Base-by-base conservation (phyloP, 2,113 vertebrate genomes). In the Poecilia latipinna region DNA sequence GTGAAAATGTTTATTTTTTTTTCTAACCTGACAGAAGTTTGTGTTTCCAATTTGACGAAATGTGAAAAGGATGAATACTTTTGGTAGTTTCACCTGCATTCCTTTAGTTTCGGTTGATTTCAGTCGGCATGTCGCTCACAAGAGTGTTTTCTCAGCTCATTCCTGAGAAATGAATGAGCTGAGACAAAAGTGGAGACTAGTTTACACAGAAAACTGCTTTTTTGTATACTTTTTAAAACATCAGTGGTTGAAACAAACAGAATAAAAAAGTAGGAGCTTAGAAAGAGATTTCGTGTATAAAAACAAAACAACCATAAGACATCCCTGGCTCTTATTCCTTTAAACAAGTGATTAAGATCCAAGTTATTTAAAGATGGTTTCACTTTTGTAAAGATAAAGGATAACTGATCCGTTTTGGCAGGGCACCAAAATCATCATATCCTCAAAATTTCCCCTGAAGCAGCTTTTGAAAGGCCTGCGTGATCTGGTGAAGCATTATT, bases 131-230 rank as follows among this genome's bases (percentile, higher is more conserved):
- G 68, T 66, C 28, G 37, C 28, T 0, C 19, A 13, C 48, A 69
- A 3, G 13, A 73, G 26, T 78, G 70, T 82, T 84, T 78, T 32
- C 61, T 75, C 70, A 76, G n/a, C 12, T 42, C 15, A 32, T 48
- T 29, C 17, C 4, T 17, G 10, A 24, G 42, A 15, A 33, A 33
- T 6, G 32, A 33, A 33, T 33, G 6, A 33, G 6, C 32, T 7
- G 10, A n/a, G 42, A 15, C 11, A 64, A 67, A 71, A 57, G 65
- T 22, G n/a, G 42, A 15, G 17, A 39, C n/a, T 22, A 12, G 12
- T 60, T 67, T 13, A 67, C 60, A 61, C 32, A 12, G 0, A 24
- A 54, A 54, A 54, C 19, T 54, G 22, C 4, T 13, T 61, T 44
- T 61, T 31, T 26, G 15, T 4, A 12, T 29, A 22, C 37, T 57